Evolutionary conservation across 2,797 vertebrate genomes (phyloP).

Genomic region (Falco rusticolus): DNA sequence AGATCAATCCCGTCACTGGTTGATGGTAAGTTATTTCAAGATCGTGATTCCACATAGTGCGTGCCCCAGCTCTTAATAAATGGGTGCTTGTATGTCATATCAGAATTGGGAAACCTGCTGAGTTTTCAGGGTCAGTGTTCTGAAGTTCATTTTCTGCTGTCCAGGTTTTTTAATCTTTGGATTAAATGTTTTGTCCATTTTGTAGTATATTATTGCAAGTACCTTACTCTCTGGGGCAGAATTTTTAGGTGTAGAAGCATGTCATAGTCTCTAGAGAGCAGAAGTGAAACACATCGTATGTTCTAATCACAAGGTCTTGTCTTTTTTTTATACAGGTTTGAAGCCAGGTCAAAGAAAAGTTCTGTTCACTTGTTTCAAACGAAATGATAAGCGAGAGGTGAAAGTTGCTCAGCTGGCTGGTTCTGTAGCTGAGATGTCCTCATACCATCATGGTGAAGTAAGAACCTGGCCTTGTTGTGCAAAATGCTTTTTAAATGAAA

Average conservation of each 20-base stretch:
- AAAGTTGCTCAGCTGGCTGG: conserved; percentile 98
- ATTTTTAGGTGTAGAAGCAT: background rate
- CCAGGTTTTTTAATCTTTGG: background rate
- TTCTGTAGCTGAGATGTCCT: conserved; percentile 98
- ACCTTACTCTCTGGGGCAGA: background rate
- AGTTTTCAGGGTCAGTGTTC: background rate
- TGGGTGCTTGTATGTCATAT: background rate
- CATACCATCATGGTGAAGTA: conserved; percentile 98
- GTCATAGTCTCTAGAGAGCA: background rate
- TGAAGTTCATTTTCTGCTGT: background rate
- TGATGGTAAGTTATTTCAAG: conserved; percentile 84
- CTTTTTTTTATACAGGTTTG: conserved; percentile 80
- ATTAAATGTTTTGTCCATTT: background rate
- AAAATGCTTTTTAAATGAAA: background rate
- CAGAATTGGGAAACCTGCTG: background rate
- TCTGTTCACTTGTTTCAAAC: conserved; percentile 93
- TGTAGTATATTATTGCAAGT: background rate
- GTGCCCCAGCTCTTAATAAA: background rate
- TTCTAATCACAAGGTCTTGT: background rate
- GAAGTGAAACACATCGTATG: background rate
- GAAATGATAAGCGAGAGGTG: conserved; percentile 96
- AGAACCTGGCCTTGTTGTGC: conserved; percentile 6
- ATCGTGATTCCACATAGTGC: background rate
- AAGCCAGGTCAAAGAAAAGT: conserved; percentile 99
- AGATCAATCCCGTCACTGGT: conserved; percentile 94